Conservation (phyloP, 2,888 invertebrate species). For the Hydroisotoma schaefferi region DNA sequence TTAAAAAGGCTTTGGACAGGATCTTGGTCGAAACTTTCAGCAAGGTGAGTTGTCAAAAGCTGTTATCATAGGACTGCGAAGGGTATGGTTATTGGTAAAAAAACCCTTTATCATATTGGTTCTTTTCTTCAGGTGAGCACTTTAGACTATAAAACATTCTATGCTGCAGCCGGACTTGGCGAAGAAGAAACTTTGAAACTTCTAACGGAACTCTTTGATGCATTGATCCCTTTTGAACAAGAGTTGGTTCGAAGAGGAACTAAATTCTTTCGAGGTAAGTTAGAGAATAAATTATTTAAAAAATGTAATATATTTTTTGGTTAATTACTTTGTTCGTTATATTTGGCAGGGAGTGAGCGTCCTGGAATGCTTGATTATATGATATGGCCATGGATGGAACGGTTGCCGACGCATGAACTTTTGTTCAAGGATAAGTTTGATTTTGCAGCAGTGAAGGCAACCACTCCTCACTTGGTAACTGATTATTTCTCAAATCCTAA, state of each 20-base stretch:
- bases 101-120: not conserved
- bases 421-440: conserved; percentile 49
- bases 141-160: conserved; percentile 19
- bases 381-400: conserved; percentile 82
- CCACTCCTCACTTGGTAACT: not conserved
- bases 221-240: conserved; percentile 51
- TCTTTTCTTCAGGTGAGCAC: conserved; percentile 15
- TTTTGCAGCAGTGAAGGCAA: not conserved
- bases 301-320: not conserved
- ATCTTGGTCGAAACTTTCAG: conserved; percentile 66
- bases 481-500: not conserved
- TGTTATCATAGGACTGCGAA: not conserved
- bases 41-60: conserved; percentile 48
- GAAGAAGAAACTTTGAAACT: conserved; percentile 16
- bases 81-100: not conserved
- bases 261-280: conserved; percentile 52
- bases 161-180: conserved; percentile 12
- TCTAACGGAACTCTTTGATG: conserved; percentile 48
- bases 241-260: conserved; percentile 52
- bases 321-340: not conserved
- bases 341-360: conserved; percentile 56
- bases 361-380: conserved; percentile 78
- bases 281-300: not conserved
- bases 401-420: conserved; percentile 61
- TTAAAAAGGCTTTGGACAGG: conserved; percentile 67